Percentiles rank a stretch among this genome's conserved stretches.
phyloP scores from a whole-genome alignment of 37 sponge, comb jelly and placozoan genomes.

The Diacarnus erythraeanus region DNA sequence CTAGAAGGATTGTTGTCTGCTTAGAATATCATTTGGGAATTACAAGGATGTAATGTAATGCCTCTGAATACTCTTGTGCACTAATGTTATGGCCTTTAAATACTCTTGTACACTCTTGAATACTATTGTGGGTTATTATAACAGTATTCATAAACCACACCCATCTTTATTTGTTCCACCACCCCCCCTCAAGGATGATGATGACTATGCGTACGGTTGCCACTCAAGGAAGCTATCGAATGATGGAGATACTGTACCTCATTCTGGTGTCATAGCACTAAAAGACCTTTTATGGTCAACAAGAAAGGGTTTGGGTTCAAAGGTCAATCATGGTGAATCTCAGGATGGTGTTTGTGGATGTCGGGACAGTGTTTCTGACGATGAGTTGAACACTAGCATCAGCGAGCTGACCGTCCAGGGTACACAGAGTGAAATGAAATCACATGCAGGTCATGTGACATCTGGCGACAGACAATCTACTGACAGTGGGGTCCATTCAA shows the following conservation, averaged over 20 bases:
- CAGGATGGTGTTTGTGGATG: neutral
- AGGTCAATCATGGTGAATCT: neutral
- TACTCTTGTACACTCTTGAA: too few species aligned
- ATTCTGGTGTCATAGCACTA: neutral
- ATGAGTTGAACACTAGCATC: conserved; percentile 11
- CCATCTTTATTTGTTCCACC: too few species aligned
- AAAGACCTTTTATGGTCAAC: neutral
- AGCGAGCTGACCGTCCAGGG: conserved; percentile 18
- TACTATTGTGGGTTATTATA: too few species aligned
- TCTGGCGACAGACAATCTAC: neutral
- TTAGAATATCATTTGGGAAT: too few species aligned
- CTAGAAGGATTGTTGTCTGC: too few species aligned
- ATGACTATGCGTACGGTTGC: neutral
- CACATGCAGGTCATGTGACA: too few species aligned
- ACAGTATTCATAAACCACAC: too few species aligned
- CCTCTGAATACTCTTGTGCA: too few species aligned
- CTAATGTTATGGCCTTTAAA: too few species aligned
- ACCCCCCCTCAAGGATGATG: conserved; percentile 7
- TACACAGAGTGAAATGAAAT: neutral
- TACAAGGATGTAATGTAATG: too few species aligned
- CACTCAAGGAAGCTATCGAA: conserved; percentile 14
- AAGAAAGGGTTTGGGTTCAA: neutral
- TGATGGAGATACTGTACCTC: neutral
- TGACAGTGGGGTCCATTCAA: neutral
- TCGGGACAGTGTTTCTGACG: neutral